Evolutionary conservation across 2,797 vertebrate genomes (phyloP).

Genomic region (Ptychobarbus kaznakovi): DNA sequence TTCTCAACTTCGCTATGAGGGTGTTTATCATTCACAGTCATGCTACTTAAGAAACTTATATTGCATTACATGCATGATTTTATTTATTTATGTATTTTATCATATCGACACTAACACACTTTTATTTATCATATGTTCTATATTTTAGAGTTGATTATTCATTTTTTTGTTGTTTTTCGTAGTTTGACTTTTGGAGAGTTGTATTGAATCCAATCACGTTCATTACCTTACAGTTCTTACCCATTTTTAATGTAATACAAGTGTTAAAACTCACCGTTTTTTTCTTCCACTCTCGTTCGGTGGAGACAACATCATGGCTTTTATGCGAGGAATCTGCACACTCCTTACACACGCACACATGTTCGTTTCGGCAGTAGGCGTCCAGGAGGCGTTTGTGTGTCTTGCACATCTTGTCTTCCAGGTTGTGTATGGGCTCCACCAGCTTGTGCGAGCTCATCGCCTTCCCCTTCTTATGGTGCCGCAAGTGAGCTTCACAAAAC

Average conservation of each 20-base stretch:
- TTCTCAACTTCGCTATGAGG: neutral
- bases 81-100: too few relatives aligned
- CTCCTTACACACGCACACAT: constrained; percentile 73
- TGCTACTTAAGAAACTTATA: neutral
- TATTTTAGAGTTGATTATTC: too few relatives aligned
- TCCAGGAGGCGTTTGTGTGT: constrained; percentile 80
- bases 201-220: neutral
- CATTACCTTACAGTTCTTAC: accelerated
- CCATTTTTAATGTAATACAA: neutral
- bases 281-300: constrained; percentile 80
- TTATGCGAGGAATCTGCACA: constrained; percentile 75
- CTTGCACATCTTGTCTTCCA: constrained; percentile 80
- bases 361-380: constrained; percentile 79
- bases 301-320: constrained; percentile 74
- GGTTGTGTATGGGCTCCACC: constrained; percentile 74
- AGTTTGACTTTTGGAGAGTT: neutral
- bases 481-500: constrained; percentile 78
- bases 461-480: constrained; percentile 78
- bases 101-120: too few relatives aligned
- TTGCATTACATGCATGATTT: neutral
- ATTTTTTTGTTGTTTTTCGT: too few relatives aligned
- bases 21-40: neutral
- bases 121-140: too few relatives aligned
- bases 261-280: constrained; percentile 71
- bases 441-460: constrained; percentile 73